Conservation (phyloP, 92 coral and sea anemone genomes). For the Plumapathes pennacea region DNA sequence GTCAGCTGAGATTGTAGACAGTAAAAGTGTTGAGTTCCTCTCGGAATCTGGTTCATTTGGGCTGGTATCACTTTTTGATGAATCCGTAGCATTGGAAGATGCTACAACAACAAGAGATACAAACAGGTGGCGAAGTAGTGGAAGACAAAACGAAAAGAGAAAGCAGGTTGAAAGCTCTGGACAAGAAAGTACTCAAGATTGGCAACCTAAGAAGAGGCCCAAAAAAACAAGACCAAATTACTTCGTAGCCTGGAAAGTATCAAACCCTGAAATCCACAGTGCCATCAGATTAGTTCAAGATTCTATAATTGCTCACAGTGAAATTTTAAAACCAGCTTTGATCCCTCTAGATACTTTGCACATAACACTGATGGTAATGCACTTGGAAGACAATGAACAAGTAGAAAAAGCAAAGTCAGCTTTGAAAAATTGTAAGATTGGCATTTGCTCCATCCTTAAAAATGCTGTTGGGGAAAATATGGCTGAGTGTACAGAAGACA, state of each 20-base stretch:
- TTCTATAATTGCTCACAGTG: constrained; percentile 48
- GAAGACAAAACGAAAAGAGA: constrained; percentile 10
- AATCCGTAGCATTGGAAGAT: constrained; percentile 12
- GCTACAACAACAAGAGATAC: constrained; percentile 8
- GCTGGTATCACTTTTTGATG: constrained; percentile 46
- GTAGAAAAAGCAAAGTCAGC: constrained; percentile 62
- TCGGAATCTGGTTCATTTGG: constrained; percentile 43
- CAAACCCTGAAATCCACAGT: constrained; percentile 73
- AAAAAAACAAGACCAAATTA: constrained; percentile 69
- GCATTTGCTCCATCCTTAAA: constrained; percentile 29
- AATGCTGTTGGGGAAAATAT: constrained; percentile 1
- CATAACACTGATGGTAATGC: constrained; percentile 87
- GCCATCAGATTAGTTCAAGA: constrained; percentile 74
- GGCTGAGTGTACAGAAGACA: no score
- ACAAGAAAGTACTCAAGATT: not conserved
- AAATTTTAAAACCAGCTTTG: constrained; percentile 65
- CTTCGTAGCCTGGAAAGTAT: constrained; percentile 84
- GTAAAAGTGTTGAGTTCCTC: constrained; percentile 4
- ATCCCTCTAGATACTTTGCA: constrained; percentile 82
- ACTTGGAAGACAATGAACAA: constrained; percentile 48
- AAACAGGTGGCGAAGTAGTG: constrained; percentile 4
- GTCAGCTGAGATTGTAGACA: no score
- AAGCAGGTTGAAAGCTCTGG: no score
- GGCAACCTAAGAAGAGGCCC: constrained; percentile 12
- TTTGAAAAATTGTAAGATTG: constrained; percentile 52